A percentile compares a stretch with the other conserved stretches of the same genome.
phyloP scores from a whole-genome alignment of 2,797 vertebrate species.

The Artibeus lituratus region DNA sequence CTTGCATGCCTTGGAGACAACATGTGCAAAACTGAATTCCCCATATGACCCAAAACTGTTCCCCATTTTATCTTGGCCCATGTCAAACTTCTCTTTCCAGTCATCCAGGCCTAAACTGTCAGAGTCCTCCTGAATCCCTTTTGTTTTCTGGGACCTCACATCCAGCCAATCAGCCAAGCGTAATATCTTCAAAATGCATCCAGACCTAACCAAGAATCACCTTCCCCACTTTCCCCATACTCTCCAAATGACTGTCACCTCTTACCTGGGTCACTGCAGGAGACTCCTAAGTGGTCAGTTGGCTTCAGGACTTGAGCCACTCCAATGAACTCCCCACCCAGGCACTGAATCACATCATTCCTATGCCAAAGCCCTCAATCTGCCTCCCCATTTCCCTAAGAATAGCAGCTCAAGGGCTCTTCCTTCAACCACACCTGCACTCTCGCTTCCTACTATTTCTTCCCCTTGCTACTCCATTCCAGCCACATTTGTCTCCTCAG shows the following conservation, averaged over 20 bases:
- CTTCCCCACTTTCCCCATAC: rapidly evolving
- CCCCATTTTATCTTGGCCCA: background rate
- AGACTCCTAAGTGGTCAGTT: too few relatives aligned
- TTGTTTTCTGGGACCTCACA: background rate
- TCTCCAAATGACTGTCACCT: background rate
- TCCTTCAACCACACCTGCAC: background rate
- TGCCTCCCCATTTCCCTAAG: background rate
- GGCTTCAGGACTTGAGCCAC: background rate
- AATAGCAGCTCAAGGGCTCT: background rate
- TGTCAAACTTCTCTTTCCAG: background rate
- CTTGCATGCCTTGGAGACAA: background rate
- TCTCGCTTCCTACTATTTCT: background rate
- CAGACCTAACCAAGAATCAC: background rate
- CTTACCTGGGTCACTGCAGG: background rate
- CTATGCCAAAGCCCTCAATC: too few relatives aligned
- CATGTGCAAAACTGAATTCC: background rate
- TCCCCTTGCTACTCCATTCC: background rate
- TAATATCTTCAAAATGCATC: background rate
- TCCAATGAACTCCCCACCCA: background rate
- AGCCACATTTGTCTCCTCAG: background rate
- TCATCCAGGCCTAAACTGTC: background rate
- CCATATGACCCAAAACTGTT: rapidly evolving
- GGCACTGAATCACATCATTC: background rate
- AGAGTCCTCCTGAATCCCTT: background rate
- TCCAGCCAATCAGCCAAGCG: background rate